Evolutionary conservation across 2,113 vertebrate species (phyloP).

Genomic region (Corythoichthys intestinalis): DNA sequence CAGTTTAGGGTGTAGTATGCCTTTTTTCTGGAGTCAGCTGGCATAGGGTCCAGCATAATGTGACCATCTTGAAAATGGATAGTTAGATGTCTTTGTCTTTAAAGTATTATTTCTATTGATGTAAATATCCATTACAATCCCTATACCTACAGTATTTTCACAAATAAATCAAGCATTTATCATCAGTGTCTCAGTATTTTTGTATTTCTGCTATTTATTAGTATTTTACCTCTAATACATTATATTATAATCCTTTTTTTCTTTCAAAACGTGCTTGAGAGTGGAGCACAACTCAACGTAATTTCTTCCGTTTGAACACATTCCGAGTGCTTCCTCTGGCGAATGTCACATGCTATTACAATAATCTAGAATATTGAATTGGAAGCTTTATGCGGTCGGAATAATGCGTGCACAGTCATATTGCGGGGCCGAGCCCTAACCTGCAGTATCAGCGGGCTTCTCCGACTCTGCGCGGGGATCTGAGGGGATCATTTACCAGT

Average conservation of each 20-base stretch:
- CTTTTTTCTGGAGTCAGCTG: too few species aligned
- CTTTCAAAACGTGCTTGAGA: conserved; percentile 18
- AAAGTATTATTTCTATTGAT: too few species aligned
- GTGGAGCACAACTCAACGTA: conserved; percentile 35
- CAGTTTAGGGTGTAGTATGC: too few species aligned
- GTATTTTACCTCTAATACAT: background rate
- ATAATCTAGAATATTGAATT: conserved; percentile 66
- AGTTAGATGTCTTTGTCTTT: too few species aligned
- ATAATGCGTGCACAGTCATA: conserved; percentile 61
- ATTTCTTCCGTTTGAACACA: conserved; percentile 59
- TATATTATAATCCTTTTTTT: background rate
- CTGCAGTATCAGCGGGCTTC: conserved; percentile 57
- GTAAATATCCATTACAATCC: too few species aligned
- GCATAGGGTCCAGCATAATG: too few species aligned
- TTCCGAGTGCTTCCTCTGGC: conserved; percentile 53
- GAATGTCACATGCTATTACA: conserved; percentile 64
- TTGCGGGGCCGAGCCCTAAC: conserved; percentile 44
- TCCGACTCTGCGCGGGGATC: conserved; percentile 59
- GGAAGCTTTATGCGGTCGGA: conserved; percentile 57
- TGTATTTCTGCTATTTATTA: too few species aligned
- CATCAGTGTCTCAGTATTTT: too few species aligned
- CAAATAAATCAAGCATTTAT: too few species aligned
- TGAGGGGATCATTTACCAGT: conserved; percentile 72
- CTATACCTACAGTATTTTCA: too few species aligned
- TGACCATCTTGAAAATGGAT: too few species aligned